phyloP scores from a whole-genome alignment of 1,140 invertebrate genomes.

The Acromyrmex echinatior region DNA sequence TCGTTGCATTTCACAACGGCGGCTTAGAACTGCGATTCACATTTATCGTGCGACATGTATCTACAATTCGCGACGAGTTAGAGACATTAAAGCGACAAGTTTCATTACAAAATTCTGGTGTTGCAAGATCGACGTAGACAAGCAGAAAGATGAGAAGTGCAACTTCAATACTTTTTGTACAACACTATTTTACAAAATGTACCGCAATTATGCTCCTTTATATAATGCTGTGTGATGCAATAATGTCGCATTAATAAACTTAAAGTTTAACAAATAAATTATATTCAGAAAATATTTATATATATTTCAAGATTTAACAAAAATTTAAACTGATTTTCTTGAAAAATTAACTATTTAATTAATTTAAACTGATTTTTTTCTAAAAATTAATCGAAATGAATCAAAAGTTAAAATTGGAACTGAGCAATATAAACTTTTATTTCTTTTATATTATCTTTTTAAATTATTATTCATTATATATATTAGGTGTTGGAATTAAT shows the following conservation, averaged over 20 bases:
- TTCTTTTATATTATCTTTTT: neutral
- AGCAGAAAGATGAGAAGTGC: neutral
- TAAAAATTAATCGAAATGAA: neutral
- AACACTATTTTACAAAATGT: neutral
- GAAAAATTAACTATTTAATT: neutral
- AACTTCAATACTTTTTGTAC: neutral
- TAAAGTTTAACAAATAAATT: neutral
- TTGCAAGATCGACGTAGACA: neutral
- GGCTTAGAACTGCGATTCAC: neutral
- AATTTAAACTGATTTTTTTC: neutral
- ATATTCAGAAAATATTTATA: neutral
- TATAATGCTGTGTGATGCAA: neutral
- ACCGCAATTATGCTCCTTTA: too few species aligned
- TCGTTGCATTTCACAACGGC: neutral
- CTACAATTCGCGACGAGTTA: neutral
- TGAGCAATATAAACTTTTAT: neutral
- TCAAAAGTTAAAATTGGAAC: neutral
- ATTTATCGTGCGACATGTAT: constrained; percentile 23
- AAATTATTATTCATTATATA: neutral
- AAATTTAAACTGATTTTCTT: neutral
- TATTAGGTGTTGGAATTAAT: too few species aligned
- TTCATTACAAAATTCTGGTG: neutral
- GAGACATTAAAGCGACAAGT: constrained; percentile 20
- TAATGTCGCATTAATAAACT: neutral
- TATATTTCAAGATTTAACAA: constrained; percentile 3